Percentiles rank a stretch among this genome's conserved stretches.
Conservation (phyloP, 2,888 invertebrate genomes). For the Ypsolopha scabrella region DNA sequence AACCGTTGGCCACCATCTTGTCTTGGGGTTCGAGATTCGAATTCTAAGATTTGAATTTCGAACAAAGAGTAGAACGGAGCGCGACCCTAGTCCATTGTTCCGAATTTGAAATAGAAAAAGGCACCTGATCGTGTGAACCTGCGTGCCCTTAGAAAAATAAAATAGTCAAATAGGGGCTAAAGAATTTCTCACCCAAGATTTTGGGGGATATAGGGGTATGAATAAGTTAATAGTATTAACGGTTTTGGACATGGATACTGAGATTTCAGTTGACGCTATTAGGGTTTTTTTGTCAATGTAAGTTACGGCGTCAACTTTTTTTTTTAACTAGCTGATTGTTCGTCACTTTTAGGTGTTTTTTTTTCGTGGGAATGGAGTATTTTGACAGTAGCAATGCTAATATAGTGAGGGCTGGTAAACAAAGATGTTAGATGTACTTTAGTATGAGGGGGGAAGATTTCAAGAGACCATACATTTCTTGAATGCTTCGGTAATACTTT, state of each 20-base stretch:
- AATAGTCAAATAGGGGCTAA: slow-evolving; percentile 9
- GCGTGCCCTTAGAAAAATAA: slow-evolving; percentile 7
- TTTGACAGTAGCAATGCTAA: not conserved
- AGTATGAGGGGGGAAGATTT: not conserved
- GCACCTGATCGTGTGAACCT: slow-evolving; percentile 53
- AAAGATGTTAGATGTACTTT: not conserved
- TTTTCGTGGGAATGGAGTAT: slow-evolving; percentile 2
- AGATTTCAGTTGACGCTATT: slow-evolving; percentile 10
- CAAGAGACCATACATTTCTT: too few relatives aligned
- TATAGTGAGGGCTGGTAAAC: not conserved
- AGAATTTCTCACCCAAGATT: slow-evolving; percentile 11
- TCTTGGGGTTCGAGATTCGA: slow-evolving; percentile 9
- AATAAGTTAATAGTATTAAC: slow-evolving; percentile 36
- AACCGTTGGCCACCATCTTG: slow-evolving; percentile 32
- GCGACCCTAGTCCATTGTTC: slow-evolving; percentile 25
- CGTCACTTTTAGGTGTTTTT: slow-evolving; percentile 1
- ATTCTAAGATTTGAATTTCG: slow-evolving; percentile 24
- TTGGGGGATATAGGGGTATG: slow-evolving; percentile 18
- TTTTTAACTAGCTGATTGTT: not conserved
- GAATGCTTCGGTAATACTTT: too few relatives aligned
- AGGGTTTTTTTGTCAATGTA: slow-evolving; percentile 3
- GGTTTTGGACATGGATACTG: slow-evolving; percentile 25
- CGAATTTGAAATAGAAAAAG: slow-evolving; percentile 24
- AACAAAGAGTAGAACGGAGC: slow-evolving; percentile 25
- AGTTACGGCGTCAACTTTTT: slow-evolving; percentile 1